Evolutionary conservation across 1,140 invertebrate species (phyloP).

Genomic region (Wiebesia pumilae): DNA sequence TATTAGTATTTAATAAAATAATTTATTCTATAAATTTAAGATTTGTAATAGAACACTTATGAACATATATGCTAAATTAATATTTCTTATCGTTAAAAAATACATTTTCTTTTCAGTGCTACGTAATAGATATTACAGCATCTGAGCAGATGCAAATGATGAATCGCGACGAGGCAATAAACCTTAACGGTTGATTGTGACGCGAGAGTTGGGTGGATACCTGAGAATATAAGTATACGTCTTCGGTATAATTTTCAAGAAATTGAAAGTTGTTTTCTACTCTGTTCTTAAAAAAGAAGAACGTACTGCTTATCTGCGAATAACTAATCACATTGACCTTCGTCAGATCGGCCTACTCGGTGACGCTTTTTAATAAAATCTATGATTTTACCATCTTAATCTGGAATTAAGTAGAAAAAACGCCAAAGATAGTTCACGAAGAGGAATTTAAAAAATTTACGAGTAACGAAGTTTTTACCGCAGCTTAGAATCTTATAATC

Average conservation of each 20-base stretch:
- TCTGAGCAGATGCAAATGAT: constrained; percentile 46
- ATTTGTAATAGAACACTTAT: background rate
- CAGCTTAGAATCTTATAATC: background rate
- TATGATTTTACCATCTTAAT: constrained; percentile 31
- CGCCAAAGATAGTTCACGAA: background rate
- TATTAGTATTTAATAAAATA: background rate
- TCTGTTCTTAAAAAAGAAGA: constrained; percentile 29
- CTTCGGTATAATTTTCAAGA: constrained; percentile 47
- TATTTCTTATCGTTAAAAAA: constrained; percentile 15
- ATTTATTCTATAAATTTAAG: background rate
- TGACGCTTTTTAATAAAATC: constrained; percentile 32
- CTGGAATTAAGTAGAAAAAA: constrained; percentile 6
- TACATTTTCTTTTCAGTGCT: constrained; percentile 53
- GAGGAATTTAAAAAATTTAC: background rate
- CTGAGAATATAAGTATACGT: constrained; percentile 7
- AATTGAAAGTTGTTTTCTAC: constrained; percentile 58
- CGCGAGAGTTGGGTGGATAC: constrained; percentile 27
- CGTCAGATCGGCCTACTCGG: background rate
- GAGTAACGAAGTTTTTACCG: background rate
- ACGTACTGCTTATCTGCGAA: constrained; percentile 3
- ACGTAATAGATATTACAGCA: constrained; percentile 52
- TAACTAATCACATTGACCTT: constrained; percentile 54
- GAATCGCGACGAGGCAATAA: constrained; percentile 42
- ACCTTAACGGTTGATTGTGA: constrained; percentile 39
- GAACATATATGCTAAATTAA: background rate